phyloP scores from a whole-genome alignment of 2,888 invertebrate species.

The Heliconius ethilla region DNA sequence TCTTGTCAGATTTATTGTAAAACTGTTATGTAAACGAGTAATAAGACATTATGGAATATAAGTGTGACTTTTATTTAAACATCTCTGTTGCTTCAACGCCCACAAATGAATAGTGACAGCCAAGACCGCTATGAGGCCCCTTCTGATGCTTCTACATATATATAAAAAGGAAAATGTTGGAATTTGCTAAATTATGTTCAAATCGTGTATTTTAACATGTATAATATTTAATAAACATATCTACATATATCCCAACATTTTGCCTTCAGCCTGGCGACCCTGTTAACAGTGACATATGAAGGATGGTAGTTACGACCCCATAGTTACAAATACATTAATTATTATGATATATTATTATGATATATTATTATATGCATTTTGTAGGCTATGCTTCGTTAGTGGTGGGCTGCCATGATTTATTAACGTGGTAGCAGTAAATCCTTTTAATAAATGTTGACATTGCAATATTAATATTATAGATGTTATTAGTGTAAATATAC shows the following conservation, averaged over 20 bases:
- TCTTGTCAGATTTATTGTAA: too few species aligned
- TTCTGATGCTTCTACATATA: too few species aligned
- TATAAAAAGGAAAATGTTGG: too few species aligned
- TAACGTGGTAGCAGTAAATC: constrained; percentile 26
- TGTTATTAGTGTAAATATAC: constrained; percentile 7
- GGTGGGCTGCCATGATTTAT: constrained; percentile 33
- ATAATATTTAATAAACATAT: background rate
- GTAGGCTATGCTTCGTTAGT: constrained; percentile 32
- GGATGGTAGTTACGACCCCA: constrained; percentile 36
- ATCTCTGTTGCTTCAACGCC: too few species aligned
- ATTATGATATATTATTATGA: constrained; percentile 44
- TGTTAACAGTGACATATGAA: constrained; percentile 42
- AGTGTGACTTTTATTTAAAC: too few species aligned
- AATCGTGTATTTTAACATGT: too few species aligned
- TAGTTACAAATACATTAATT: constrained; percentile 44
- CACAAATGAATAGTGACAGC: too few species aligned
- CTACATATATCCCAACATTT: constrained; percentile 21
- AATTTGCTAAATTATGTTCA: too few species aligned
- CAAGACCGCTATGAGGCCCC: too few species aligned
- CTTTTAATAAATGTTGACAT: constrained; percentile 29
- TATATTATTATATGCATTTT: constrained; percentile 42
- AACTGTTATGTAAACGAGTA: too few species aligned
- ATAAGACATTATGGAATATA: too few species aligned
- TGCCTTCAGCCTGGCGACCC: constrained; percentile 10
- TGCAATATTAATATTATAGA: constrained; percentile 16